Percentiles rank a stretch among this genome's conserved stretches.
These are phyloP conservation scores for Gracilinanus agilis DNA, from an alignment of 2,113 vertebrate genomes.

Conservation along the genomic window DNA sequence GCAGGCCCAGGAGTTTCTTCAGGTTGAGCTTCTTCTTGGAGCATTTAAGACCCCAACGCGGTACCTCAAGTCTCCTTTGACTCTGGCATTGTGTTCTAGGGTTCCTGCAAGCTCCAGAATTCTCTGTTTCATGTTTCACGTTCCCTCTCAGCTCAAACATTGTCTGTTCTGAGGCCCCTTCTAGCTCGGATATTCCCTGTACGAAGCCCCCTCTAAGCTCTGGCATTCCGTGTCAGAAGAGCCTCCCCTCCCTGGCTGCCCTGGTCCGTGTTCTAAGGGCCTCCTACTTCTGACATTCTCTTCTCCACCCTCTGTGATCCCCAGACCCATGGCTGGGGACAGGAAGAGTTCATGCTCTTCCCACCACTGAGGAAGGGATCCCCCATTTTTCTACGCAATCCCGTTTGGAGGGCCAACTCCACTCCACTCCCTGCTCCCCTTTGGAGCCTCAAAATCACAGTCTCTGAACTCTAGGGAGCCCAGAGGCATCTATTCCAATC, in stretches of 20 bases:
- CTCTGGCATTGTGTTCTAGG: too few relatives aligned
- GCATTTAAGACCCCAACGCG: neutral
- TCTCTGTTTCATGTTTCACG: constrained; percentile 17
- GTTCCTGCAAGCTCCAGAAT: neutral
- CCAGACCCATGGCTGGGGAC: too few relatives aligned
- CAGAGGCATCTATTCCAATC: neutral
- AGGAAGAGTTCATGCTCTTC: neutral
- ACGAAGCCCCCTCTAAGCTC: constrained; percentile 71
- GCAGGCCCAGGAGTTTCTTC: neutral
- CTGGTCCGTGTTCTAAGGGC: too few relatives aligned
- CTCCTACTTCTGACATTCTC: neutral
- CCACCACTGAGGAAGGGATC: neutral
- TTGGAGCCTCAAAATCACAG: neutral
- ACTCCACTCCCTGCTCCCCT: neutral
- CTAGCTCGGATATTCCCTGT: constrained; percentile 50
- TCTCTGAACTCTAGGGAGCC: neutral
- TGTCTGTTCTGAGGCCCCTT: constrained; percentile 46
- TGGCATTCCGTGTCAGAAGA: neutral
- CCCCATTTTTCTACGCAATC: neutral
- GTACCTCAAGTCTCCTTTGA: neutral
- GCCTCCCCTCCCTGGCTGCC: too few relatives aligned
- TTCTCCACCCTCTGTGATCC: neutral
- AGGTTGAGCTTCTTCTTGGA: neutral
- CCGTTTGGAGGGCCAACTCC: neutral
- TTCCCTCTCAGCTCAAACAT: constrained; percentile 54